Evolutionary conservation across 2,113 vertebrate genomes (phyloP).

Genomic region (Ia io): DNA sequence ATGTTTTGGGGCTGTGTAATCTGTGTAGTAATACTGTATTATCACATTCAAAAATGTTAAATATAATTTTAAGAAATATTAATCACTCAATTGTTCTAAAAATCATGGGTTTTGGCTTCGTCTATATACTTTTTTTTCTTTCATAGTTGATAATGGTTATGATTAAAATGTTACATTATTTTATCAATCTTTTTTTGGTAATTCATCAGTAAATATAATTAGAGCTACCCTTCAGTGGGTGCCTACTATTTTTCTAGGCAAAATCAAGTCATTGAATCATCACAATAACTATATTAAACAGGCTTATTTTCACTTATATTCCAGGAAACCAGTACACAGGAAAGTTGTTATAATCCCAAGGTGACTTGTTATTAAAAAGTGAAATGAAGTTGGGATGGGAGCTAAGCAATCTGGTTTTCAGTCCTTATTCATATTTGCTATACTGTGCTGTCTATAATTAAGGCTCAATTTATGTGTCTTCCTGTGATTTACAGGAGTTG

Average conservation of each 20-base stretch:
- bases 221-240: neutral
- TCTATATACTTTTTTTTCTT: neutral
- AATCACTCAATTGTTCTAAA: neutral
- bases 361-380: neutral
- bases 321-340: neutral
- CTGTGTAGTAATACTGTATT: neutral
- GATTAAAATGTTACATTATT: neutral
- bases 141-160: neutral
- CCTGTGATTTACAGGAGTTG: neutral
- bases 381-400: neutral
- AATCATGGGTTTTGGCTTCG: neutral
- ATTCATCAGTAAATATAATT: neutral
- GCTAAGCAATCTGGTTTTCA: neutral
- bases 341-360: neutral
- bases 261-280: neutral
- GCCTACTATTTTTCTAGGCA: neutral
- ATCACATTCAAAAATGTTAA: neutral
- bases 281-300: neutral
- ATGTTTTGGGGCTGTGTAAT: neutral
- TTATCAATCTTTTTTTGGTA: neutral
- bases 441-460: neutral
- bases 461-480: neutral
- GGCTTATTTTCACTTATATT: neutral
- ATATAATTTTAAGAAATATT: neutral
- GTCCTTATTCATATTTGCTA: neutral